Evolutionary conservation across 1,140 invertebrate species (phyloP).

Genomic region (Venturia canescens): DNA sequence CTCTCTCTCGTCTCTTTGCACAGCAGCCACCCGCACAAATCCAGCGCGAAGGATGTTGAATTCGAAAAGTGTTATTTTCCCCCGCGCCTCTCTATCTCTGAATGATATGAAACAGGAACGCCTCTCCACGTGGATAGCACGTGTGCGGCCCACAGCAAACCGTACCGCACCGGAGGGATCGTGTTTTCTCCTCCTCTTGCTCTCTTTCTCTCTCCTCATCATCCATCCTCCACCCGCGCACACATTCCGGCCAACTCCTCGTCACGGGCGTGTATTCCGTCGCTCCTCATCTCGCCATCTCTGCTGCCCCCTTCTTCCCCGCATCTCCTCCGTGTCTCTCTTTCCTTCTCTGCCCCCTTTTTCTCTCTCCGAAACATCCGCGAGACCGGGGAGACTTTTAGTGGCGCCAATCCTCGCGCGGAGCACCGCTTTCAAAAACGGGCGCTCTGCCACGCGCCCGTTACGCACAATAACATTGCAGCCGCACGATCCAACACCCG

Average conservation of each 20-base stretch:
- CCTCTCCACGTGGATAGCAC: constrained; percentile 77
- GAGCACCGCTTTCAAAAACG: constrained; percentile 18
- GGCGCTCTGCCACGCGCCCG: neutral
- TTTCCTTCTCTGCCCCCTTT: neutral
- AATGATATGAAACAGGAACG: constrained; percentile 76
- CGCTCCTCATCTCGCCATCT: neutral
- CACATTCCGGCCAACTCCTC: constrained; percentile 27
- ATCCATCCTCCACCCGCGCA: constrained; percentile 17
- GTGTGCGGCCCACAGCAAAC: constrained; percentile 66
- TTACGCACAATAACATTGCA: constrained; percentile 19
- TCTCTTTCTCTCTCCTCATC: constrained; percentile 25
- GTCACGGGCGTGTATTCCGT: neutral
- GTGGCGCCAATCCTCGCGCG: constrained; percentile 24
- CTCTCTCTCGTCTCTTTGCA: neutral
- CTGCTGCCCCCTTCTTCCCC: neutral
- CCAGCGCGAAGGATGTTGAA: constrained; percentile 74
- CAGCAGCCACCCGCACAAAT: constrained; percentile 19
- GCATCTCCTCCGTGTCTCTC: neutral
- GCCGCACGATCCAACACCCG: neutral
- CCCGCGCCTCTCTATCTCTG: constrained; percentile 77
- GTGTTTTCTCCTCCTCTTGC: constrained; percentile 32
- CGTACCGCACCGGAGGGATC: constrained; percentile 2
- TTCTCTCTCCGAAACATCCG: constrained; percentile 3
- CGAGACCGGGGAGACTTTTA: neutral
- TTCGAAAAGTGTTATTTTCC: constrained; percentile 76